These are phyloP conservation scores for Epinotia ramella DNA, from an alignment of 2,888 invertebrate genomes.

Conservation along the genomic window DNA sequence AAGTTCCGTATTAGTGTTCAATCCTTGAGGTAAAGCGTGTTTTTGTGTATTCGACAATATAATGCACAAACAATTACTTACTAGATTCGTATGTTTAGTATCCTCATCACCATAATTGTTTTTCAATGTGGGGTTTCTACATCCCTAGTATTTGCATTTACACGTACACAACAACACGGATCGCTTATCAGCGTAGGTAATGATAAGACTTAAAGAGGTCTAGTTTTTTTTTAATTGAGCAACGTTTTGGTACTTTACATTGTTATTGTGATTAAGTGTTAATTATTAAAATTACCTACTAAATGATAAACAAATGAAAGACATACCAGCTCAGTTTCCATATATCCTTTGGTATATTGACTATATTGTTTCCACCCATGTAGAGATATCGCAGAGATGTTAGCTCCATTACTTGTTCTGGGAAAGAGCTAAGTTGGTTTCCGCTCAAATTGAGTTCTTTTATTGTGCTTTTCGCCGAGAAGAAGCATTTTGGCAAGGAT, in stretches of 20 bases:
- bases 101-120: no score
- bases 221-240: background rate
- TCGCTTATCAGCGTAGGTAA: slow-evolving; percentile 17
- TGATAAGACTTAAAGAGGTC: slow-evolving; percentile 6
- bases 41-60: no score
- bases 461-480: slow-evolving; percentile 85
- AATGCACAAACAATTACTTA: no score
- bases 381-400: slow-evolving; percentile 92
- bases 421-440: slow-evolving; percentile 93
- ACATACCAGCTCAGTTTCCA: slow-evolving; percentile 79
- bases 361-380: slow-evolving; percentile 95
- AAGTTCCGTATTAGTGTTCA: no score
- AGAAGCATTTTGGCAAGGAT: slow-evolving; percentile 95
- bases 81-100: no score
- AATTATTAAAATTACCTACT: background rate
- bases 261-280: background rate
- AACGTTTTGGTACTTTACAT: no score
- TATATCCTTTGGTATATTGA: slow-evolving; percentile 92
- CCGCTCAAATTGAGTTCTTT: slow-evolving; percentile 98
- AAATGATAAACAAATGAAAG: no score
- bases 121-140: no score
- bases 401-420: slow-evolving; percentile 94
- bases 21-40: no score
- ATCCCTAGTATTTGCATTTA: no score
- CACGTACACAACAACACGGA: background rate